A percentile compares a stretch with the other conserved stretches of the same genome.
These are phyloP conservation scores for Tragopan temminckii DNA, from an alignment of 2,797 vertebrate genomes.

Conservation along the genomic window DNA sequence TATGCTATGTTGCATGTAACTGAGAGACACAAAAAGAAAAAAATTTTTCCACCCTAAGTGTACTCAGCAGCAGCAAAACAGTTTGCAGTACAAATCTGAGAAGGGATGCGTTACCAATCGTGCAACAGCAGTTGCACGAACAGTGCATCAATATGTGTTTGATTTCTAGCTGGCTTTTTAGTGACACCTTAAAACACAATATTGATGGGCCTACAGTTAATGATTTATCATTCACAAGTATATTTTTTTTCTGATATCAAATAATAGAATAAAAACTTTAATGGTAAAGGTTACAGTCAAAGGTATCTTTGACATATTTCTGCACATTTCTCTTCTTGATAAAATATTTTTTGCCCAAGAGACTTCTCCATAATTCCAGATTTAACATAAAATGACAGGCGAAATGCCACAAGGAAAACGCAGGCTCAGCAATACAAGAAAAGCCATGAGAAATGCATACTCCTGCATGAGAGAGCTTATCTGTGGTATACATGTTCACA, in stretches of 20 bases:
- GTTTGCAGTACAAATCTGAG: not conserved
- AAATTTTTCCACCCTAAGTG: not conserved
- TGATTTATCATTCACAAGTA: constrained; percentile 9
- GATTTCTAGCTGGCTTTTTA: not conserved
- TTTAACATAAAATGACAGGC: not conserved
- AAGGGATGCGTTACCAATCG: not conserved
- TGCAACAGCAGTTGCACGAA: no score
- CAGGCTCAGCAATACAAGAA: not conserved
- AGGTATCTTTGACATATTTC: not conserved
- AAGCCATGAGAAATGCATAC: not conserved
- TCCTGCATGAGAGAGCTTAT: not conserved
- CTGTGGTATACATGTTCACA: not conserved
- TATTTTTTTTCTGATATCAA: not conserved
- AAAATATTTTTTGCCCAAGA: not conserved
- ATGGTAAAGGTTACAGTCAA: not conserved
- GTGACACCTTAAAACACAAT: not conserved
- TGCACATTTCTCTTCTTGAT: not conserved
- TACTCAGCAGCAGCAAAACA: not conserved
- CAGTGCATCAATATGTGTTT: not conserved
- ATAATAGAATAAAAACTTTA: not conserved
- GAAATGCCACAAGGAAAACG: not conserved
- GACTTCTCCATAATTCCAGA: not conserved
- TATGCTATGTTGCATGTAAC: not conserved
- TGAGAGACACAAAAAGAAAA: not conserved
- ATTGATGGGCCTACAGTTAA: constrained; percentile 8